Evolutionary conservation across 1,140 invertebrate genomes (phyloP), one percentile per base, ranked within the genome.

Genomic region (Philotrypesis tridentata): DNA sequence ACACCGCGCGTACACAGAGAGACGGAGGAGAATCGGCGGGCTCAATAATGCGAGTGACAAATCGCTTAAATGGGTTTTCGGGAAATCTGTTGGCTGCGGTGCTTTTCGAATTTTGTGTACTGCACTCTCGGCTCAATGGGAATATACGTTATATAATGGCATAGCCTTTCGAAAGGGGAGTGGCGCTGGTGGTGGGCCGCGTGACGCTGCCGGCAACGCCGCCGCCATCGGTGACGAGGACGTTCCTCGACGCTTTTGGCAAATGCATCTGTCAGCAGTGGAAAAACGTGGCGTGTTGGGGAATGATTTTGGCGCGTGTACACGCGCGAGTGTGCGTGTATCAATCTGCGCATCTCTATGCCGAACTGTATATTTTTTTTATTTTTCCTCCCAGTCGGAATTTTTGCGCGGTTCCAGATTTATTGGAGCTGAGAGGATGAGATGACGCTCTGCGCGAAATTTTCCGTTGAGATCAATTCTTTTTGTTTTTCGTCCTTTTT

Each of bases 161-260:
- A n/a, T n/a, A 89, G 85, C 48, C 48, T 55, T 7, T 55, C 21
- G 14, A 89, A 89, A 27, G 61, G 60, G 60, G 60, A 23, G 17
- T 21, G n/a, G 60, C 21, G 60, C n/a, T n/a, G n/a, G n/a, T n/a
- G n/a, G 61, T 11, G 23, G n/a, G 8, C 87, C 83, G 83, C 85
- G 85, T 85, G 87, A 85, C 87, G 87, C 80, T n/a, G n/a, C n/a
- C n/a, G n/a, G n/a, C n/a, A n/a, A n/a, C n/a, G n/a, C n/a, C n/a
- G n/a, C n/a, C n/a, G n/a, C n/a, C 84, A 73, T 88, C 88, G 86
- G 83, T 90, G 88, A 89, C 88, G 68, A 79, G 68, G 25, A 61
- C 43, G 43, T 70, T 61, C 23, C 43, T 29, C 88, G 88, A 89
- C 88, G 87, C 87, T 89, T 89, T 90, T 89, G 87, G 85, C 85